Percentiles rank a stretch among this genome's conserved stretches.
Evolutionary conservation across 2,113 vertebrate genomes (phyloP).

Genomic region (Tauraco erythrolophus): DNA sequence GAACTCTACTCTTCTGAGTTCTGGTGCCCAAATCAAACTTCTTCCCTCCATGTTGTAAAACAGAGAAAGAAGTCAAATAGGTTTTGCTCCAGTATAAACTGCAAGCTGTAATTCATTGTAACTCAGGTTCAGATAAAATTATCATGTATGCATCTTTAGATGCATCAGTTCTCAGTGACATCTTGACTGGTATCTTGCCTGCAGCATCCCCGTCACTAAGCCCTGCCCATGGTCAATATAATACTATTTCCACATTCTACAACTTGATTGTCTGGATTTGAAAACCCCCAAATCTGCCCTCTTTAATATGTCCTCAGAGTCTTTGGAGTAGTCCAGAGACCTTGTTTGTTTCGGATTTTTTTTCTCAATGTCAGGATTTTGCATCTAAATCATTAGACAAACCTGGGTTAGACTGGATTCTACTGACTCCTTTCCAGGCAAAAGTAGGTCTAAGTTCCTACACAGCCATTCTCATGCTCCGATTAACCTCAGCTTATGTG

Average conservation of each 20-base stretch:
- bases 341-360: not conserved
- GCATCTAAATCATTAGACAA: not conserved
- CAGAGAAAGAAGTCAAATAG: not conserved
- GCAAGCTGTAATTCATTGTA: not conserved
- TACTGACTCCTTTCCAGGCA: not conserved
- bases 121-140: not conserved
- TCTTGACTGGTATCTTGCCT: not conserved
- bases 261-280: not conserved
- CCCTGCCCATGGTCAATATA: not conserved
- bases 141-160: not conserved
- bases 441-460: not conserved
- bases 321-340: not conserved
- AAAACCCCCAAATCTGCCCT: not conserved
- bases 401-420: not conserved
- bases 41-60: not conserved
- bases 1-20: not conserved
- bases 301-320: not conserved
- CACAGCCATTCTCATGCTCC: not conserved
- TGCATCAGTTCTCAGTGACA: not conserved
- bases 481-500: not conserved
- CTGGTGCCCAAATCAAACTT: not conserved
- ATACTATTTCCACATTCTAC: not conserved
- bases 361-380: not conserved
- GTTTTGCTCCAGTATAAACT: not conserved
- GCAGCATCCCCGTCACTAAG: not conserved